A percentile compares a stretch with the other conserved stretches of the same genome.
phyloP scores from a whole-genome alignment of 2,797 vertebrate species.

The Hydrophis major region DNA sequence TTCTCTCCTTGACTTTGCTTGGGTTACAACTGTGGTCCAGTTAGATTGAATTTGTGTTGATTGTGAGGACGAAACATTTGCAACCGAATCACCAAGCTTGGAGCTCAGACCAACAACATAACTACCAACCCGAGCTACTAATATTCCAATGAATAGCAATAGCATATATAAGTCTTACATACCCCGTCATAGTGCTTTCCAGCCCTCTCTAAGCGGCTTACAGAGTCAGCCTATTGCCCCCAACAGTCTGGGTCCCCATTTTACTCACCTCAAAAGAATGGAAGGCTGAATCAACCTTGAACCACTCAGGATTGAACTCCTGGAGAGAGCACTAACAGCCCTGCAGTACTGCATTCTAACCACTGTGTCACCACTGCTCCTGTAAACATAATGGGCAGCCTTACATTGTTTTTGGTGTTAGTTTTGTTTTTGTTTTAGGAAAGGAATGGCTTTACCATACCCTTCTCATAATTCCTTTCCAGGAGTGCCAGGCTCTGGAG shows the following conservation, averaged over 20 bases:
- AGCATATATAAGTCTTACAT: too few relatives aligned
- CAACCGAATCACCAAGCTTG: not conserved
- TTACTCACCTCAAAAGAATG: not conserved
- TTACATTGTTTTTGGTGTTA: not conserved
- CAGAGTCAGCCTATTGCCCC: not conserved
- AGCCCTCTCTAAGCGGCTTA: not conserved
- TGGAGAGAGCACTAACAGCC: not conserved
- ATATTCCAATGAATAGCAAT: not conserved
- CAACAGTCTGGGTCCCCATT: not conserved
- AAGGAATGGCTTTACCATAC: not conserved
- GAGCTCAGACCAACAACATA: not conserved
- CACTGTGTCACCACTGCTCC: not conserved
- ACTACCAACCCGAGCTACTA: not conserved
- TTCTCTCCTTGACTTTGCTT: not conserved
- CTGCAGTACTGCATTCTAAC: too few relatives aligned
- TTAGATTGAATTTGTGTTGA: not conserved
- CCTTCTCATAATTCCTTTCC: not conserved
- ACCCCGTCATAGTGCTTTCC: not conserved
- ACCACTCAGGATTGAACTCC: not conserved
- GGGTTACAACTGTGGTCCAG: not conserved
- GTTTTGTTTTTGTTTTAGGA: not conserved
- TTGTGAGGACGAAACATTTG: not conserved
- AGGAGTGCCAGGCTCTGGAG: constrained; percentile 78
- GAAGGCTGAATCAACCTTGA: not conserved
- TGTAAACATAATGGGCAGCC: not conserved